Conservation (phyloP, 1,140 invertebrate genomes). For the Drosophila micromelanica region DNA sequence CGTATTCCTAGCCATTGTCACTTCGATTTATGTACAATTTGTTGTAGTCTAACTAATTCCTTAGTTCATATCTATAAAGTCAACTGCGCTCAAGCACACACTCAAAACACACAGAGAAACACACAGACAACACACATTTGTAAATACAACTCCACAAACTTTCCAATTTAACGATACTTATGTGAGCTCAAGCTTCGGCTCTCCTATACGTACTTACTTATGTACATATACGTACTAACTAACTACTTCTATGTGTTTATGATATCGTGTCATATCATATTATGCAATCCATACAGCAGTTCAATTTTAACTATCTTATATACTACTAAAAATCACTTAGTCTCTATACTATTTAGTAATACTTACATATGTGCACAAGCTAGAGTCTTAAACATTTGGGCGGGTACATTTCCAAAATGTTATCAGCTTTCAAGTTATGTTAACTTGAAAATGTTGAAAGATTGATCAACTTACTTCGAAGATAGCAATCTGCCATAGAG, state of each 20-base stretch:
- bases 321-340: slow-evolving; percentile 31
- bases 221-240: slow-evolving; percentile 10
- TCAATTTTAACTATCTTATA: slow-evolving; percentile 25
- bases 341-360: slow-evolving; percentile 34
- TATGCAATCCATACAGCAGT: slow-evolving; percentile 23
- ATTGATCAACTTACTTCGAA: no score
- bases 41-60: slow-evolving; percentile 45
- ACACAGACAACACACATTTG: slow-evolving; percentile 12
- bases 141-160: slow-evolving; percentile 12
- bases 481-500: no score
- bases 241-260: slow-evolving; percentile 23
- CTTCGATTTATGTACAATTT: slow-evolving; percentile 44
- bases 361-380: neutral
- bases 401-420: no score
- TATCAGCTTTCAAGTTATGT: no score
- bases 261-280: slow-evolving; percentile 17
- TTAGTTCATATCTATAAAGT: slow-evolving; percentile 37
- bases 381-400: slow-evolving; percentile 6
- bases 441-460: no score
- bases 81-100: slow-evolving; percentile 32
- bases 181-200: slow-evolving; percentile 38
- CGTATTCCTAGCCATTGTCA: slow-evolving; percentile 37
- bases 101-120: slow-evolving; percentile 11
- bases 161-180: slow-evolving; percentile 11
- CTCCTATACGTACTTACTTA: slow-evolving; percentile 22